A percentile compares a stretch with the other conserved stretches of the same genome.
Evolutionary conservation across 2,888 invertebrate species (phyloP).

Genomic region (Cinara cedri): DNA sequence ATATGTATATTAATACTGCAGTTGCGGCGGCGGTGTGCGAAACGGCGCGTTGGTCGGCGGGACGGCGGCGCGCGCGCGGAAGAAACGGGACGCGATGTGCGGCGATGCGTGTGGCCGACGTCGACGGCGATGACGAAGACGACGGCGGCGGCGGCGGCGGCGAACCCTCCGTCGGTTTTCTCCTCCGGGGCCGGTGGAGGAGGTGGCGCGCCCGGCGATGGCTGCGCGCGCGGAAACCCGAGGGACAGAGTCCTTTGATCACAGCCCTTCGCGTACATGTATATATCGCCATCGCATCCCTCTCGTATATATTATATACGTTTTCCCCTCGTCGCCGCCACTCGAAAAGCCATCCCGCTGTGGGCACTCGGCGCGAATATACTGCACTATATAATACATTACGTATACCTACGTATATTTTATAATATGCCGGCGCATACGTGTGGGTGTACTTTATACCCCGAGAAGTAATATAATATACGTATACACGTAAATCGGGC

Average conservation of each 20-base stretch:
- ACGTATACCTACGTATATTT: too few species aligned
- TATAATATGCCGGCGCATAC: background rate
- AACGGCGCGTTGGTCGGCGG: too few species aligned
- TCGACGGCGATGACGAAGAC: too few species aligned
- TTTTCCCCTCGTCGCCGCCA: slow-evolving; percentile 27
- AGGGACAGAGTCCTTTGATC: background rate
- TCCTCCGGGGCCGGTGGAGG: background rate
- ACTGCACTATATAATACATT: too few species aligned
- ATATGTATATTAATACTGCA: slow-evolving; percentile 2
- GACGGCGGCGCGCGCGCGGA: too few species aligned
- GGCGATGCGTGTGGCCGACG: too few species aligned
- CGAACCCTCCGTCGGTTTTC: background rate
- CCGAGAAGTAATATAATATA: background rate
- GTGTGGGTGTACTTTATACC: background rate
- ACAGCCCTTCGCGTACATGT: slow-evolving; percentile 26
- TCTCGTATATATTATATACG: background rate
- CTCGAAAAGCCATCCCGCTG: slow-evolving; percentile 46
- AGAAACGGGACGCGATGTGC: too few species aligned
- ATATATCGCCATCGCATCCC: background rate
- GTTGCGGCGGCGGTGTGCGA: too few species aligned
- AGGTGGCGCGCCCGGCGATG: slow-evolving; percentile 18
- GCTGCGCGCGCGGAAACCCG: slow-evolving; percentile 18
- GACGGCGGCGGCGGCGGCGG: too few species aligned
- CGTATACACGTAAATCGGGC: background rate
- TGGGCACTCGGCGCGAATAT: slow-evolving; percentile 22